These are phyloP conservation scores for Andrena haemorrhoa DNA, from an alignment of 2,888 invertebrate species.

Conservation along the genomic window DNA sequence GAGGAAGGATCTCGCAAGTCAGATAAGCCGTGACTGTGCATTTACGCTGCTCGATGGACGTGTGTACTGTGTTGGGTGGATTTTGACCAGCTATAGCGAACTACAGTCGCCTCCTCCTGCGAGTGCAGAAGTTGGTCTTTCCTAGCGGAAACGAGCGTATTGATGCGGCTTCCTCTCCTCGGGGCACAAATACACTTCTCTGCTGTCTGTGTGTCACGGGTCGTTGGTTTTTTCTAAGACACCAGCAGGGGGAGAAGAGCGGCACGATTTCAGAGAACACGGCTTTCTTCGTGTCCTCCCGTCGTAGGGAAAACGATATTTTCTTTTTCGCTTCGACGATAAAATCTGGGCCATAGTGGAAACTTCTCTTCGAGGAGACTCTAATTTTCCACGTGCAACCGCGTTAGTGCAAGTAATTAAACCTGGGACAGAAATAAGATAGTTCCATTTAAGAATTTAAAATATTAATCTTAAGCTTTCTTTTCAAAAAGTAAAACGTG, in stretches of 20 bases:
- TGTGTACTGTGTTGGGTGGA: background rate
- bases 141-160: slow-evolving; percentile 6
- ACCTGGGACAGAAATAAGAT: no score
- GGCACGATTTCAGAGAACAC: background rate
- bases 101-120: background rate
- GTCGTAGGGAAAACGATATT: background rate
- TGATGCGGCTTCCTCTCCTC: background rate
- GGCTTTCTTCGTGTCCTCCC: background rate
- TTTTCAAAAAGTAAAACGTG: no score
- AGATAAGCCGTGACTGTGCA: background rate
- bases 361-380: background rate
- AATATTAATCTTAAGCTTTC: no score
- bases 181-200: background rate
- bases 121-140: background rate
- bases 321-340: background rate
- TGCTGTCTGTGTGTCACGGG: background rate
- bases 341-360: background rate
- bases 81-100: background rate
- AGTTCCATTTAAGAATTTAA: no score
- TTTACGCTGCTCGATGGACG: background rate
- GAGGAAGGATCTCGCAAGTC: slow-evolving; percentile 11
- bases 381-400: no score
- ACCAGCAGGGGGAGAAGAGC: background rate
- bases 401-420: no score
- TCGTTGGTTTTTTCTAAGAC: background rate